Evolutionary conservation across 2,888 invertebrate species (phyloP).

Genomic region (Tetranychus truncatus): DNA sequence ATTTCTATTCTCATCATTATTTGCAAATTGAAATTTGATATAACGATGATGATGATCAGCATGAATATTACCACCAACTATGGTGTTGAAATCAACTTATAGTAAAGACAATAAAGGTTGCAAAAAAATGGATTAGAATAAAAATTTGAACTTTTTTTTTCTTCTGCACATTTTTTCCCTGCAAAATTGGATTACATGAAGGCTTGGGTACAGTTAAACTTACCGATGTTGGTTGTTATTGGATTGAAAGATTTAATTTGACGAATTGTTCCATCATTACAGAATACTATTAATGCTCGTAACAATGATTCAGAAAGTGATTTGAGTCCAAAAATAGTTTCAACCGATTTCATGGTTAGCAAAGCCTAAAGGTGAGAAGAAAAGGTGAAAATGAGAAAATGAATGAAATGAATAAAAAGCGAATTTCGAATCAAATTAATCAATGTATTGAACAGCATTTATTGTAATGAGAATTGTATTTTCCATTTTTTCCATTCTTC

Average conservation of each 20-base stretch:
- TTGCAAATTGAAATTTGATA: slow-evolving; percentile 1
- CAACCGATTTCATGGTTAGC: slow-evolving; percentile 23
- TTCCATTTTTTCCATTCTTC: too few species aligned
- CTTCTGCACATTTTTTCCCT: too few species aligned
- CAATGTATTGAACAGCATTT: too few species aligned
- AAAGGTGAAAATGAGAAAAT: too few species aligned
- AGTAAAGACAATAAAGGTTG: neutral
- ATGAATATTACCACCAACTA: neutral
- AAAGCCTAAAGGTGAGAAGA: slow-evolving; percentile 18
- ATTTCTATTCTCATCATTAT: neutral
- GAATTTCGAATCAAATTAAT: neutral
- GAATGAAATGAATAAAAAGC: neutral
- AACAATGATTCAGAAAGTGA: slow-evolving; percentile 23
- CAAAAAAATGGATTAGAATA: neutral
- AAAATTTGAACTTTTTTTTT: neutral
- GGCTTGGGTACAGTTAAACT: neutral
- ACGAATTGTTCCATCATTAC: slow-evolving; percentile 19
- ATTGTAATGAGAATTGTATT: too few species aligned
- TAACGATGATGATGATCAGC: neutral
- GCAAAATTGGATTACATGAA: neutral
- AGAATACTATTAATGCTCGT: slow-evolving; percentile 19
- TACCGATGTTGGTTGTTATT: slow-evolving; percentile 15
- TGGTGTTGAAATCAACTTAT: neutral
- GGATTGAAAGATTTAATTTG: slow-evolving; percentile 17
- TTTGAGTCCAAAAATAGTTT: slow-evolving; percentile 23